phyloP scores from a whole-genome alignment of 2,113 vertebrate species.

The Ptychochromis oligacanthus region DNA sequence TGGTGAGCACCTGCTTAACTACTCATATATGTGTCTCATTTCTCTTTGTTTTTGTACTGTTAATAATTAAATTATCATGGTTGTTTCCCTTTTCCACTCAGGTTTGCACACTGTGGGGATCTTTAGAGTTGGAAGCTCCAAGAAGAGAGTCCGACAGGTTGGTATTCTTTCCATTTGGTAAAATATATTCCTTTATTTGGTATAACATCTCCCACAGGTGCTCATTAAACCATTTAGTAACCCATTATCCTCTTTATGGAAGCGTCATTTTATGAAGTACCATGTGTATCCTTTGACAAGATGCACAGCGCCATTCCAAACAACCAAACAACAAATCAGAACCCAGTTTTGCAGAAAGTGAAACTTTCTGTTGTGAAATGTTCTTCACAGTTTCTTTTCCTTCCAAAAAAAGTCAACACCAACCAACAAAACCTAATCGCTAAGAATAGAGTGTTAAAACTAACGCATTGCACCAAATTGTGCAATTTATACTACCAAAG shows the following conservation, averaged over 20 bases:
- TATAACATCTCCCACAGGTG: not conserved
- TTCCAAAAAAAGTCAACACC: not conserved
- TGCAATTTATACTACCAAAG: not conserved
- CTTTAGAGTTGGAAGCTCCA: slow-evolving; percentile 98
- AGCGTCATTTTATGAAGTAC: not conserved
- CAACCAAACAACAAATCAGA: not conserved
- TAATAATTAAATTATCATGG: not conserved
- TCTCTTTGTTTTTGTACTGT: not conserved
- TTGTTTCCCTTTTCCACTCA: slow-evolving; percentile 52
- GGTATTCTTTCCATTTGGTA: not conserved
- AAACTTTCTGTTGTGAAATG: slow-evolving; percentile 5
- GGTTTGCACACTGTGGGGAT: slow-evolving; percentile 98
- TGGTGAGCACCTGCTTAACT: slow-evolving; percentile 77
- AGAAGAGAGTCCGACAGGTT: slow-evolving; percentile 99
- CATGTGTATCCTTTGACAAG: not conserved
- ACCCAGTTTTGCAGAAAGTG: not conserved
- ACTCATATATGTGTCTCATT: not conserved
- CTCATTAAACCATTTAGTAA: not conserved
- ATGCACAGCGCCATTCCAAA: not conserved
- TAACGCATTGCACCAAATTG: not conserved
- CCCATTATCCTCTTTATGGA: not conserved
- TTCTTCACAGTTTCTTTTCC: not conserved
- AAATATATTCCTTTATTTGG: not conserved
- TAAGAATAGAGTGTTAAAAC: not conserved
- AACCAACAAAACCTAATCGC: slow-evolving; percentile 24